Percentiles rank a stretch among this genome's conserved stretches.
phyloP scores from a whole-genome alignment of 1,140 invertebrate species.

The Archivesica marissinica region DNA sequence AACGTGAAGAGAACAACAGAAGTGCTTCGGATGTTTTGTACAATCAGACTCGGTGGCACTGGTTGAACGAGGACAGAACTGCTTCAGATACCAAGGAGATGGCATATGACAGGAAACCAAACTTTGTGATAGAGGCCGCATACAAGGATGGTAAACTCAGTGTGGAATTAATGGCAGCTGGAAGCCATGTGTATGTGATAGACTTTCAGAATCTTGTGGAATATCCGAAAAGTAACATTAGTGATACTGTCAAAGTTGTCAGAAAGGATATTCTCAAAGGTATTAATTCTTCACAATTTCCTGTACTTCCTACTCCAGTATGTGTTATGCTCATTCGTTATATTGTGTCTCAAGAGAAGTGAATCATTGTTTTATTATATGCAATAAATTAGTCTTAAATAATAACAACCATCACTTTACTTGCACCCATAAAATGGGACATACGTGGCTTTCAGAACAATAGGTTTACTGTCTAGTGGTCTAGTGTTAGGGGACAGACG shows the following conservation, averaged over 20 bases:
- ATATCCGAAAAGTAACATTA: constrained; percentile 44
- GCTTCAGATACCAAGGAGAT: constrained; percentile 11
- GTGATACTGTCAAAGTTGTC: constrained; percentile 41
- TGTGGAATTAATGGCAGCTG: constrained; percentile 16
- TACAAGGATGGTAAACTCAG: constrained; percentile 33
- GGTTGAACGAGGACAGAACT: constrained; percentile 26
- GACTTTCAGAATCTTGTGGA: constrained; percentile 55
- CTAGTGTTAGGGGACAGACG: too few relatives aligned
- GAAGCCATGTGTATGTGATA: constrained; percentile 23
- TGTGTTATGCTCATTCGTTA: too few relatives aligned
- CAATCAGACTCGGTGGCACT: constrained; percentile 48
- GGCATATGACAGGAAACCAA: constrained; percentile 24
- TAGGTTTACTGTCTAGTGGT: too few relatives aligned
- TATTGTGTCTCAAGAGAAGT: too few relatives aligned
- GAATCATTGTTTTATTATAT: too few relatives aligned
- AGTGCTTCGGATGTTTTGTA: constrained; percentile 19
- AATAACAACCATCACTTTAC: too few relatives aligned
- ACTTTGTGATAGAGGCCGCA: constrained; percentile 48
- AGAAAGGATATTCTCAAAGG: constrained; percentile 55
- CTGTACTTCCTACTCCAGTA: too few relatives aligned
- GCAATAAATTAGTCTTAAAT: too few relatives aligned
- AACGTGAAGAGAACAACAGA: constrained; percentile 21
- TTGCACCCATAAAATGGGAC: too few relatives aligned
- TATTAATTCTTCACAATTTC: too few relatives aligned
- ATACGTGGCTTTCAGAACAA: too few relatives aligned